Base-by-base conservation (phyloP, 2,113 vertebrate genomes). In the Aphelocoma coerulescens region DNA sequence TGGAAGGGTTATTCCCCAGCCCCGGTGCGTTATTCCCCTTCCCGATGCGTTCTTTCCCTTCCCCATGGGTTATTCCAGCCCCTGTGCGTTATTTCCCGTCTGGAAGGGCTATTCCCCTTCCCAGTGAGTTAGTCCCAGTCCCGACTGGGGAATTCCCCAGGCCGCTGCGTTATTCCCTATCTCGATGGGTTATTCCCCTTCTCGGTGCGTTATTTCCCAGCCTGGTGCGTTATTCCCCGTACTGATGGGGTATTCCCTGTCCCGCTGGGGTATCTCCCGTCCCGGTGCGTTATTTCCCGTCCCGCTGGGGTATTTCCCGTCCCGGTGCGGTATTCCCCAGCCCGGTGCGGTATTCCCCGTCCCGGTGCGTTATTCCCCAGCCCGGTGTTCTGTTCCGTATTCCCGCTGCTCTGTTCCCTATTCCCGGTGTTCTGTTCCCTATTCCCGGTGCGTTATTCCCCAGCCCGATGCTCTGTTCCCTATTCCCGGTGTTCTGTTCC, bases 201-300 rank as follows among this genome's bases (percentile, higher is more conserved):
- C 18, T 6, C 61, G 7, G 21, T 23, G 28, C 20, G 61, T 41
- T 63, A 41, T 63, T 63, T 9, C 49, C 49, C 35, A 7, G 12
- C 7, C 48, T 39, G 5, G 14, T 23, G 28, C 20, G 61, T 41
- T 63, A 41, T 63, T 63, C 7, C 77, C 49, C 32, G 0, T 4
- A 32, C 11, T 6, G 3, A 1, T 33, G 26, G 8, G 33, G 4
- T 22, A n/a, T 58, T 74, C 32, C 59, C 61, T 20, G 0, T 4
- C 48, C 11, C 8, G 3, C 1, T 33, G 26, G 5, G 33, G 3
- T 22, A n/a, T 28, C 32, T 9, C 18, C 27, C 26, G 0, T 4
- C 48, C 11, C 8, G 3, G 1, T 33, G 26, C 6, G 33, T 3
- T 22, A n/a, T 28, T 43, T 13, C 18, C 27, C 4, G 3, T 28